Percentiles rank a stretch among this genome's conserved stretches.
Conservation (phyloP, 92 coral and sea anemone genomes). For the Meandrina meandrites region DNA sequence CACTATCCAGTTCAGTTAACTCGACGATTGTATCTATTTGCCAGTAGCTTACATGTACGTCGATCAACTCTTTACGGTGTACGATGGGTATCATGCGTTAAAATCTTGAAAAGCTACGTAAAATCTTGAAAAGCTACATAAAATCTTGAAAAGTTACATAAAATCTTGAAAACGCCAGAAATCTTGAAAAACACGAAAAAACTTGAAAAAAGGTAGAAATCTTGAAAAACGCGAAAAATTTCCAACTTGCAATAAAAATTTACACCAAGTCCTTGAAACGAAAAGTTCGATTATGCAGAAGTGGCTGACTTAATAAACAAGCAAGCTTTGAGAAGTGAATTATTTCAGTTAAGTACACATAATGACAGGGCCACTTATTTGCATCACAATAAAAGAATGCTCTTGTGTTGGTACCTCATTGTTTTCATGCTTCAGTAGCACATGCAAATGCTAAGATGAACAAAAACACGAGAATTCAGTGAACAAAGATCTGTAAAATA, state of each 20-base stretch:
- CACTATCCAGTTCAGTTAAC: not conserved
- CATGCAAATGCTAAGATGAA: too few species aligned
- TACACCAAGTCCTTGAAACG: not conserved
- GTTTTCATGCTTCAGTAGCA: too few species aligned
- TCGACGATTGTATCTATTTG: too few species aligned
- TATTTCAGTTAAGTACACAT: not conserved
- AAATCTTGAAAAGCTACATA: too few species aligned
- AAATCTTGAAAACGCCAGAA: too few species aligned
- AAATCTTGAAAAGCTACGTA: too few species aligned
- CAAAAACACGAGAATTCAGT: too few species aligned
- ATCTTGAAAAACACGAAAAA: too few species aligned
- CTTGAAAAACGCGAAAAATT: too few species aligned
- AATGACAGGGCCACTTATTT: not conserved
- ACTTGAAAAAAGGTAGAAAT: too few species aligned
- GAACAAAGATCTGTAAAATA: not conserved
- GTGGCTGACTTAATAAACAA: not conserved
- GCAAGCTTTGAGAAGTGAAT: not conserved
- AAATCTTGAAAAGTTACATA: too few species aligned
- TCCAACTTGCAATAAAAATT: not conserved
- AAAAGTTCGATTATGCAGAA: not conserved
- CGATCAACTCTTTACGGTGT: not conserved
- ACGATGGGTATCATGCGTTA: too few species aligned
- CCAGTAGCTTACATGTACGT: not conserved
- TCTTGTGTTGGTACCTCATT: not conserved
- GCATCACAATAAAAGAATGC: not conserved